Evolutionary conservation across 2,797 vertebrate species (phyloP), one percentile per base, ranked within the genome.

Genomic region (Spheniscus humboldti): DNA sequence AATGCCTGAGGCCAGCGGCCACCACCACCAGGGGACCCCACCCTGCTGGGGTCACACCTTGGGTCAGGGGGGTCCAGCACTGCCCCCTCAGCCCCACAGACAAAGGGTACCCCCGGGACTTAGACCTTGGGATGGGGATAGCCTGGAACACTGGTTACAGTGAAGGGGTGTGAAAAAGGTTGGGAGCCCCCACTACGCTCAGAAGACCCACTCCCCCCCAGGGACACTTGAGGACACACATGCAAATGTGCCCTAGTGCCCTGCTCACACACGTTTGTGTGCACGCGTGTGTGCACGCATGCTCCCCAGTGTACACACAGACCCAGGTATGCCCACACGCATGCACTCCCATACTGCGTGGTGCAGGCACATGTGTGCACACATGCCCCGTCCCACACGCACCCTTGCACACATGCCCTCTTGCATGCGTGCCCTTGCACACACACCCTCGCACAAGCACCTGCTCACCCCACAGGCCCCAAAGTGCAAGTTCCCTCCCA

Each of bases 261-360:
- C 18, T 16, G 12, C 24, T 57, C 53, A 57, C 72, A 24, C 55
- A 15, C 31, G 12, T 19, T 45, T 15, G 57, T 48, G 28, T 15
- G 52, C 11, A 18, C 6, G 7, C 18, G 18, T 3, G 18, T 3
- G 12, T 0, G 6, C 23, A 16, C 8, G 0, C 33, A 41, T 17
- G 41, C 24, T 28, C 41, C 33, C 12, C 16, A 4, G 23, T 18
- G 31, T 24, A 33, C 24, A 31, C 23, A 11, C 30, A 72, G 71
- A n/a, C 13, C 39, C 10, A 5, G 30, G 22, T 14, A 23, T 56
- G 52, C 39, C 23, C 52, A 11, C 52, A 27, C 3, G 7, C 19
- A 2, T 6, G 39, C 17, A 8, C 39, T 73, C 23, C 39, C 7
- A 5, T 19, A 39, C 71, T 43, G 39, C 37, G 24, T 8, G 20